Evolutionary conservation across 1,140 invertebrate species (phyloP).

Genomic region (Leptonema lineaticorne): DNA sequence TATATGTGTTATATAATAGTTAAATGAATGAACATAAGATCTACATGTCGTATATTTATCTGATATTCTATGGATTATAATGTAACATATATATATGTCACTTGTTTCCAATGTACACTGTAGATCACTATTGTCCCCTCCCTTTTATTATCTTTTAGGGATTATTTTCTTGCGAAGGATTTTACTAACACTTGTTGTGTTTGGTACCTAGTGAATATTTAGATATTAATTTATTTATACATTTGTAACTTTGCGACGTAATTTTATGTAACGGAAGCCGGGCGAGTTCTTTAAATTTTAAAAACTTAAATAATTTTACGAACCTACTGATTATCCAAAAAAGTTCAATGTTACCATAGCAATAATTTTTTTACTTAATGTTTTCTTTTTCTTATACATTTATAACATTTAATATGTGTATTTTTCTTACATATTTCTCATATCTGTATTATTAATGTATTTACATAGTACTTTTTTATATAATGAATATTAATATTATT

Average conservation of each 20-base stretch:
- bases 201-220: slow-evolving; percentile 17
- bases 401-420: slow-evolving; percentile 4
- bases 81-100: too few relatives aligned
- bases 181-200: slow-evolving; percentile 25
- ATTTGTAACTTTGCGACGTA: slow-evolving; percentile 7
- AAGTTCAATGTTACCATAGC: slow-evolving; percentile 26
- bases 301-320: not conserved
- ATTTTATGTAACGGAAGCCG: not conserved
- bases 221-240: slow-evolving; percentile 6
- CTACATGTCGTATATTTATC: too few relatives aligned
- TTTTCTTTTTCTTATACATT: slow-evolving; percentile 22
- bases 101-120: too few relatives aligned
- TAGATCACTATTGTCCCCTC: too few relatives aligned
- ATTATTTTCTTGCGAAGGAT: too few relatives aligned
- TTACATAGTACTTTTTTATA: too few relatives aligned
- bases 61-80: too few relatives aligned
- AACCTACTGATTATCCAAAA: slow-evolving; percentile 2
- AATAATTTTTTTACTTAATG: slow-evolving; percentile 15
- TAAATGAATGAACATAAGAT: too few relatives aligned
- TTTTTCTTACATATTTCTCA: not conserved
- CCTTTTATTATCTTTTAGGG: too few relatives aligned
- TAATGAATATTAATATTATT: not conserved
- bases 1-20: too few relatives aligned
- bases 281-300: not conserved
- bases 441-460: not conserved